Evolutionary conservation across 2,797 vertebrate genomes (phyloP), one percentile per base, ranked within the genome.

Genomic region (Gymnoscopelus braueri): DNA sequence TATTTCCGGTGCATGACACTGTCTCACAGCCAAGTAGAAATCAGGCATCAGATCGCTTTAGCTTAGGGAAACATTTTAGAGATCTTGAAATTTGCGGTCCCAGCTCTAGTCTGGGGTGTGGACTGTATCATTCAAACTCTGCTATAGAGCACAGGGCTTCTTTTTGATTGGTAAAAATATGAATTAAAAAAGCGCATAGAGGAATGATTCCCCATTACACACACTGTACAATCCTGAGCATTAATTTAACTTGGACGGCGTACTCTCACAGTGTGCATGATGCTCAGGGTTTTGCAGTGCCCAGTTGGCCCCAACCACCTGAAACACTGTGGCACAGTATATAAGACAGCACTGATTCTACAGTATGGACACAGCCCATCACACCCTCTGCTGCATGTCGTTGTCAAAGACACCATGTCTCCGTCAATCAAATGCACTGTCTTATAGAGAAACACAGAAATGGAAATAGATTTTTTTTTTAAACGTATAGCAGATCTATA

Each of bases 81-180:
- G n/a, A 49, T 66, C 26, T 72, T 53, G 23, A 60, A 63, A 55
- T 64, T 49, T 67, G 11, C 51, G 24, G 58, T n/a, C 58, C 53
- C 29, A 2, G 52, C 71, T 56, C 24, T 67, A 3, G 24, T 66
- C 54, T n/a, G 19, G 15, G 57, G 19, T 24, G 35, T 63, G 35
- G 74, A 65, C 58, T 64, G 81, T 75, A 79, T 90, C 84, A 74
- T 83, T 89, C 89, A 92, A 90, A 91, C 85, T 89, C 75, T 67
- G 35, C 73, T 54, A 53, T 60, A 23, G 65, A 74, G 75, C 81
- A 78, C 65, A 63, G 65, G 32, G 71, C 70, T 85, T 79, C 72
- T 84, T 77, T 75, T 59, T 63, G 32, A 52, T 71, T 66, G 61
- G 47, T 24, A 51, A 69, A 55, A 11, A 24, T 54, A 69, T 70